Base-by-base conservation (phyloP, 2,113 vertebrate species). In the Dascyllus trimaculatus region DNA sequence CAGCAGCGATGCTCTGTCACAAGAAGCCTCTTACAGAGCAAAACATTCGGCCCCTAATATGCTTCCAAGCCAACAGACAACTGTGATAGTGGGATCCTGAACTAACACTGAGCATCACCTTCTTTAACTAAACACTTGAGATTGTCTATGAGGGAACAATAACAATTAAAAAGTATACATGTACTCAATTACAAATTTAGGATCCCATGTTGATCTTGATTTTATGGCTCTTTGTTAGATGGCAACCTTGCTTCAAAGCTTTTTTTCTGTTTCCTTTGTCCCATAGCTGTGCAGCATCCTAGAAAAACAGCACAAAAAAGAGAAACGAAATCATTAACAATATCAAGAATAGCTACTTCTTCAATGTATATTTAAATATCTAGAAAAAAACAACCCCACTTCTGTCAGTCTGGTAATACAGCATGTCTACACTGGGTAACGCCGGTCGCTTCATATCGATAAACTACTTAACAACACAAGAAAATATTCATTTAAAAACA, bases 161-260 rank as follows among this genome's bases (percentile, higher is more conserved):
- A 4, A 51, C 9, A 9, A 10, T 10, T 10, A n/a, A 62, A 58
- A 43, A 14, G 58, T 9, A 3, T 62, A 2, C 18, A 43, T 21
- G 4, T 29, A 49, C 52, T 29, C 38, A 40, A 40, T 40, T 11
- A 40, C 40, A 48, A 24, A 35, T 73, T 60, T 53, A 71, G 17
- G 14, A 78, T 81, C 54, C 35, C 56, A 82, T 74, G 64, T 38
- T 56, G 71, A 49, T 67, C 25, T 58, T 78, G 71, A 54, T 81
- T 89, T 90, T 86, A 91, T 87, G 84, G 89, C 82, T 93, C 92
- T 92, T 91, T 94, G 89, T 89, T 90, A 68, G 72, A 88, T 61
- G 72, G 84, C 70, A 92, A 76, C 73, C 75, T 71, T 78, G 82
- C 78, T 57, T 91, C 79, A 58, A 24, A 81, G 48, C 10, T 67